Base-by-base conservation (phyloP, 2,888 invertebrate species). In the Baccha elongata region DNA sequence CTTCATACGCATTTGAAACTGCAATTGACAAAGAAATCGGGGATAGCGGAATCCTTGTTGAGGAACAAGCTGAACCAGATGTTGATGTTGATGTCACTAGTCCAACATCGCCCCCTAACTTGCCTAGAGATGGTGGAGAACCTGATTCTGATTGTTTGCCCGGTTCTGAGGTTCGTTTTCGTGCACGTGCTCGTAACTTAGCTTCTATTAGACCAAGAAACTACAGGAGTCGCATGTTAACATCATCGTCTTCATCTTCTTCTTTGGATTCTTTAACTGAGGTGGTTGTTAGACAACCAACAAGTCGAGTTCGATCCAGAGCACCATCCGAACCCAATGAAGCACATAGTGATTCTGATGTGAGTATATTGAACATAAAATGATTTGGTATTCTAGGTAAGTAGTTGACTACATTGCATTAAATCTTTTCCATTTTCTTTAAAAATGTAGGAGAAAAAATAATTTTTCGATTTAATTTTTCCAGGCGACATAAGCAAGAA, bases 211-310 rank as follows among this genome's bases (percentile, higher is more conserved):
- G 80, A 17, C 78, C 73, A 11, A 67, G 85, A n/a, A 84, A 84
- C 29, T 86, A 86, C 32, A 73, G 85, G 32, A 68, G 58, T 32
- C 85, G 75, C 6, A 71, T 78, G 32, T 58, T 80, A 13, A 44
- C 80, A 1, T 84, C 80, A 1, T 84, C 85, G 6, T 85, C 85
- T 1, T 84, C 85, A 2, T 85, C 85, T 0, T 81, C 81, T 1
- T 76, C 81, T 1, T 76, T 75, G 1, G 84, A 84, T 11, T 64
- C 80, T 0, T 21, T 84, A 11, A 68, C 68, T 8, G 78, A 74
- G 29, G 69, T 73, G 7, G 42, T 75, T 5, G 44, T 84, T 7
- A 42, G 62, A 11, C 78, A 53, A n/a, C 35, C 53, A 8, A 44
- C 26, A 0, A 37, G 71, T 48, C 71, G 50, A 7, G 40, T 67